phyloP scores from a whole-genome alignment of 2,113 vertebrate genomes.

The Ageneiosus marmoratus region DNA sequence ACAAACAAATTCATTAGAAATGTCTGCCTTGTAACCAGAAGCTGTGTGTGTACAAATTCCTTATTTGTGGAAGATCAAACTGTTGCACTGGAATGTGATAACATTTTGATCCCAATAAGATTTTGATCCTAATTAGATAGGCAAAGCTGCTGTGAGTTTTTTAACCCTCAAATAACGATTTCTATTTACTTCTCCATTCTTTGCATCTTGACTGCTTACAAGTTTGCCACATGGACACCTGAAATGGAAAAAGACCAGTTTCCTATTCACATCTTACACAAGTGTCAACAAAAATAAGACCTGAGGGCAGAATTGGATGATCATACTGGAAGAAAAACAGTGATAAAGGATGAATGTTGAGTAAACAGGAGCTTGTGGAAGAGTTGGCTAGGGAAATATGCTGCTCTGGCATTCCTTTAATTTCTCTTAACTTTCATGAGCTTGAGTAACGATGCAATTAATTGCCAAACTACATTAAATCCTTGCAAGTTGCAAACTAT shows the following conservation, averaged over 20 bases:
- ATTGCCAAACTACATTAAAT: slow-evolving; percentile 68
- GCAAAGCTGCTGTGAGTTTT: background rate
- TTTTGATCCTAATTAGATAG: too few species aligned
- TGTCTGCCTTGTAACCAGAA: background rate
- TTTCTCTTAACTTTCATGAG: slow-evolving; percentile 65
- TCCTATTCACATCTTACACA: background rate
- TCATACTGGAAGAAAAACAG: slow-evolving; percentile 11
- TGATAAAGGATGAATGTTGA: slow-evolving; percentile 39
- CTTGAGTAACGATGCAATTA: slow-evolving; percentile 65
- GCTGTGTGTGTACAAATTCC: background rate
- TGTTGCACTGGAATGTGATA: background rate
- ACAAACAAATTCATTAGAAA: slow-evolving; percentile 44
- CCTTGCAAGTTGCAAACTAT: slow-evolving; percentile 59
- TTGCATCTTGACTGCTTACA: background rate
- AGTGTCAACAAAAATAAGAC: slow-evolving; percentile 34
- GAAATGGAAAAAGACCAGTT: background rate
- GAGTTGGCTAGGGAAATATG: slow-evolving; percentile 60
- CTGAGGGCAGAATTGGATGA: slow-evolving; percentile 31
- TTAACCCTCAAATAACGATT: background rate
- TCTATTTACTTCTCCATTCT: background rate
- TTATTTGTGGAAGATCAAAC: background rate
- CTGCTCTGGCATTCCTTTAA: slow-evolving; percentile 54
- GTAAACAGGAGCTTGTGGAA: slow-evolving; percentile 47
- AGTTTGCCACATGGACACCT: background rate
- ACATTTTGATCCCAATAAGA: background rate